phyloP scores from a whole-genome alignment of 2,113 vertebrate genomes.

The Leucopsar rothschildi region DNA sequence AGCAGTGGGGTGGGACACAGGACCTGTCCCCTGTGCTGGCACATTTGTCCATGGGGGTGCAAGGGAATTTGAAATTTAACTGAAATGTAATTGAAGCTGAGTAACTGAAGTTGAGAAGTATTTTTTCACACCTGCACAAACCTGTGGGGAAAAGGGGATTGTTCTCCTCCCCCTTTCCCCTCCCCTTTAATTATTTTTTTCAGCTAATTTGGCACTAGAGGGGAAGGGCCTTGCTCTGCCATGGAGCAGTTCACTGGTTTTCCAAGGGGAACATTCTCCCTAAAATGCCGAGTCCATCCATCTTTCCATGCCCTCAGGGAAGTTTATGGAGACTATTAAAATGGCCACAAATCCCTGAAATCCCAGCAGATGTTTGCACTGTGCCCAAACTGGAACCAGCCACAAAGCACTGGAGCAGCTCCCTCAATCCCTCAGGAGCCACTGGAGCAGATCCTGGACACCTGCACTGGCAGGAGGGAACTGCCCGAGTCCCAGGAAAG shows the following conservation, averaged over 20 bases:
- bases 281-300: neutral
- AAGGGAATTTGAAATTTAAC: neutral
- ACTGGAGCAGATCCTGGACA: neutral
- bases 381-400: neutral
- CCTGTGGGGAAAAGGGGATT: neutral
- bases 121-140: neutral
- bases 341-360: neutral
- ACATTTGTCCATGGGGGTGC: accelerated
- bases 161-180: accelerated
- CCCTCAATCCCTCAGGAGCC: neutral
- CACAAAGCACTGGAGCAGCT: neutral
- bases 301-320: neutral
- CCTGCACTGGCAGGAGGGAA: neutral
- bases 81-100: neutral
- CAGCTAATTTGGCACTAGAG: neutral
- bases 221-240: neutral
- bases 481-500: neutral
- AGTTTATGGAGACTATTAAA: neutral
- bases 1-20: accelerated
- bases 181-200: accelerated
- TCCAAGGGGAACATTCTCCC: neutral
- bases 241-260: neutral
- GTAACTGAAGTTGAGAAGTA: neutral
- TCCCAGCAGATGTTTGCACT: neutral
- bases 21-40: accelerated